These are phyloP conservation scores for Megaleporinus macrocephalus DNA, from an alignment of 2,113 vertebrate species.

Conservation along the genomic window DNA sequence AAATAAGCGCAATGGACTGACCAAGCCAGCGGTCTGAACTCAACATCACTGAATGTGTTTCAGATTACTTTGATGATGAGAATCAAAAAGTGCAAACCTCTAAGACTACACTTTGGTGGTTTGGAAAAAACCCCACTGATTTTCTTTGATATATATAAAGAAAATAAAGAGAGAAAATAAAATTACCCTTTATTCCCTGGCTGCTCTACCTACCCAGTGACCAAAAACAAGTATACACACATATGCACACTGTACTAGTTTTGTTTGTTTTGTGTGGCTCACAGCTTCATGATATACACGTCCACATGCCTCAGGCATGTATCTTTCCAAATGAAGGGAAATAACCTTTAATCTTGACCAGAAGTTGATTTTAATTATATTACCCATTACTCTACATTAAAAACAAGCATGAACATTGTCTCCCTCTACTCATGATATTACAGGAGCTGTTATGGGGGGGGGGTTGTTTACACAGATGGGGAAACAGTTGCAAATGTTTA, in stretches of 20 bases:
- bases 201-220: no score
- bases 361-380: constrained; percentile 25
- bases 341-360: constrained; percentile 5
- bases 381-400: neutral
- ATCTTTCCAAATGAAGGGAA: constrained; percentile 31
- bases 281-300: neutral
- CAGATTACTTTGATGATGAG: no score
- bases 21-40: no score
- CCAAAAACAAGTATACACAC: no score
- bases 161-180: no score
- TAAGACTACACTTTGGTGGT: no score
- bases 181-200: no score
- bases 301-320: constrained; percentile 27
- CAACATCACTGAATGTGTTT: no score
- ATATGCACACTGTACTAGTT: neutral
- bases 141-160: no score
- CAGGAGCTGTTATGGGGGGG: neutral
- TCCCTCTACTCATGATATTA: neutral
- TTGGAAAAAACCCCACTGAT: no score
- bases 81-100: no score
- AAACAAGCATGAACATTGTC: constrained; percentile 4
- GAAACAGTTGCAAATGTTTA: neutral
- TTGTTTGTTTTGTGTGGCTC: constrained; percentile 36
- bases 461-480: neutral
- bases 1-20: no score